These are phyloP conservation scores for Gulo gulo DNA, from an alignment of 2,113 vertebrate species.

Conservation along the genomic window DNA sequence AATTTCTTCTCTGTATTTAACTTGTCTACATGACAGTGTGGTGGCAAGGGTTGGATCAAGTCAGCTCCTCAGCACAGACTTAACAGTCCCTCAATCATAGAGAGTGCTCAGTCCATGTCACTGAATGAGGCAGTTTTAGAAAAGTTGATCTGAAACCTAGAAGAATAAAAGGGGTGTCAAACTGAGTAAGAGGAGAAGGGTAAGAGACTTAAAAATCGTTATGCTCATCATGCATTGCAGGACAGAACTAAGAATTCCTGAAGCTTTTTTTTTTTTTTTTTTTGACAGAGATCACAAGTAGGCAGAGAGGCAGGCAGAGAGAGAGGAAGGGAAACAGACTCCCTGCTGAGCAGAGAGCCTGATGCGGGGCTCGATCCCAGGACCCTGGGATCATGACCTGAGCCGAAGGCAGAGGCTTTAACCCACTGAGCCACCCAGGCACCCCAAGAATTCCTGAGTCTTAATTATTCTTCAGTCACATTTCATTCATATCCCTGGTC, in stretches of 20 bases:
- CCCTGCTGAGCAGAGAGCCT: too few relatives aligned
- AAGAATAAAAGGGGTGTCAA: background rate
- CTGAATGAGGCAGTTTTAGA: background rate
- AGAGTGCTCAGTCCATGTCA: background rate
- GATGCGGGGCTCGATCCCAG: too few relatives aligned
- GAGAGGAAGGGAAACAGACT: too few relatives aligned
- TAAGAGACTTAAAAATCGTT: background rate
- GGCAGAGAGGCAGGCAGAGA: too few relatives aligned
- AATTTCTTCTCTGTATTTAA: background rate
- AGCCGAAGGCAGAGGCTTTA: too few relatives aligned
- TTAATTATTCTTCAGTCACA: background rate
- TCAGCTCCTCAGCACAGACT: background rate
- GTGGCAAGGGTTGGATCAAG: background rate
- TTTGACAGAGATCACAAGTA: too few relatives aligned
- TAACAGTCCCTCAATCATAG: background rate
- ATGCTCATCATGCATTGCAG: background rate
- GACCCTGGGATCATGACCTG: too few relatives aligned
- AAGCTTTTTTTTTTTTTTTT: too few relatives aligned
- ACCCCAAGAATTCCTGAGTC: background rate
- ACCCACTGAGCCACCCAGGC: too few relatives aligned
- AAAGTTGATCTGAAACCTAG: background rate
- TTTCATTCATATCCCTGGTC: background rate
- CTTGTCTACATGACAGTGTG: background rate
- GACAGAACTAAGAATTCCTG: background rate
- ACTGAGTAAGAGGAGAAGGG: background rate